Evolutionary conservation across 2,888 invertebrate genomes (phyloP).

Genomic region (Piscicola geometra): DNA sequence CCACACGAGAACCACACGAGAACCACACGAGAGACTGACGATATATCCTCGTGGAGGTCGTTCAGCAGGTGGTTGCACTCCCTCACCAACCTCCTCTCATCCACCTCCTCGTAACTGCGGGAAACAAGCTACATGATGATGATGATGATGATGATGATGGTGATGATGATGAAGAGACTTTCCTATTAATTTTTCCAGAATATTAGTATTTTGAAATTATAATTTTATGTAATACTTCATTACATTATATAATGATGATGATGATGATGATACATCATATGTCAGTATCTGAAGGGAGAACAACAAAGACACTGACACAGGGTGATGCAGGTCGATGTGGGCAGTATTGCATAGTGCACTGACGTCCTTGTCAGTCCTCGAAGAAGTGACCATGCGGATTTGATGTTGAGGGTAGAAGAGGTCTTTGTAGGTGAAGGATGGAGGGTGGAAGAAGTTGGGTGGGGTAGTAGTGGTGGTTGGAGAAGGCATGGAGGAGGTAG

Average conservation of each 20-base stretch:
- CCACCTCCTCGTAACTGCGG: background rate
- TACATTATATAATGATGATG: background rate
- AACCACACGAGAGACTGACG: conserved; percentile 1
- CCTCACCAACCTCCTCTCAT: background rate
- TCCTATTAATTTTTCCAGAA: background rate
- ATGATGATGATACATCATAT: too few relatives aligned
- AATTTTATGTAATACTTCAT: background rate
- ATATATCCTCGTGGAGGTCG: background rate
- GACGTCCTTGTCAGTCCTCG: conserved; percentile 42
- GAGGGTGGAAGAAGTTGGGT: background rate
- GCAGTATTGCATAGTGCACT: conserved; percentile 42
- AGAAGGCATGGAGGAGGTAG: background rate
- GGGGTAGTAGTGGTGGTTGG: background rate
- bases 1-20: too few relatives aligned
- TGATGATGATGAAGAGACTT: conserved; percentile 10
- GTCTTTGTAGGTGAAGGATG: background rate
- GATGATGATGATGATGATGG: background rate
- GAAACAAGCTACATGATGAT: too few relatives aligned
- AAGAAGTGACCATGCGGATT: conserved; percentile 37
- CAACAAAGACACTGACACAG: background rate
- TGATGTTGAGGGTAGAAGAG: background rate
- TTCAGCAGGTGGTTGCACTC: background rate
- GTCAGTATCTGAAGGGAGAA: too few relatives aligned
- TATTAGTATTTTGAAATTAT: background rate
- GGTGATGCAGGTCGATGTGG: conserved; percentile 38